Percentiles rank a stretch among this genome's conserved stretches.
phyloP scores from a whole-genome alignment of 2,888 invertebrate genomes.

The Frankliniella fusca region DNA sequence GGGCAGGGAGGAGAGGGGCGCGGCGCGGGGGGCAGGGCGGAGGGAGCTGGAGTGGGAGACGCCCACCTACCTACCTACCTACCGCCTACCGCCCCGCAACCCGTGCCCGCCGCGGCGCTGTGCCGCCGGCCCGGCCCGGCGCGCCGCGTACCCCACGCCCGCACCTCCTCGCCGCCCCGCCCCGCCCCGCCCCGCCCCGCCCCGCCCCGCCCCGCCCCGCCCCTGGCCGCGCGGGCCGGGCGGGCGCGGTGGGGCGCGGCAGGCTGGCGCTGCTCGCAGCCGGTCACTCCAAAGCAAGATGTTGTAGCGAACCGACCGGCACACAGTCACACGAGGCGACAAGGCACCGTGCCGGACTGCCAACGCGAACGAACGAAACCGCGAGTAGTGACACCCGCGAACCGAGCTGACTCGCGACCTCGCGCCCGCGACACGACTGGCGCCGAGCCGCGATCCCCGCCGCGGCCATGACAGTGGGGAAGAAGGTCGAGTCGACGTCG shows the following conservation, averaged over 20 bases:
- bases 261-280: background rate
- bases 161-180: background rate
- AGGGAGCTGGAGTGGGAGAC: background rate
- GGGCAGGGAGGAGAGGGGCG: background rate
- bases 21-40: background rate
- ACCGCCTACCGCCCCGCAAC: background rate
- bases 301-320: conserved; percentile 8
- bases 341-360: background rate
- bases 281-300: conserved; percentile 22
- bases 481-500: background rate
- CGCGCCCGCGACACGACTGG: background rate
- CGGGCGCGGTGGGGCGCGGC: too few relatives aligned
- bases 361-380: background rate
- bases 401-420: background rate
- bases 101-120: background rate
- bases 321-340: background rate
- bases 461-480: conserved; percentile 23
- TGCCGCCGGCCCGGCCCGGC: too few relatives aligned
- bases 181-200: background rate
- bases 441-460: background rate
- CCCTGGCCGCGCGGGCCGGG: background rate
- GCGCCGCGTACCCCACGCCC: background rate
- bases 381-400: background rate
- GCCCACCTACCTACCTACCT: background rate
- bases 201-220: background rate